phyloP scores from a whole-genome alignment of 2,797 vertebrate species.

The Sylvilagus floridanus region DNA sequence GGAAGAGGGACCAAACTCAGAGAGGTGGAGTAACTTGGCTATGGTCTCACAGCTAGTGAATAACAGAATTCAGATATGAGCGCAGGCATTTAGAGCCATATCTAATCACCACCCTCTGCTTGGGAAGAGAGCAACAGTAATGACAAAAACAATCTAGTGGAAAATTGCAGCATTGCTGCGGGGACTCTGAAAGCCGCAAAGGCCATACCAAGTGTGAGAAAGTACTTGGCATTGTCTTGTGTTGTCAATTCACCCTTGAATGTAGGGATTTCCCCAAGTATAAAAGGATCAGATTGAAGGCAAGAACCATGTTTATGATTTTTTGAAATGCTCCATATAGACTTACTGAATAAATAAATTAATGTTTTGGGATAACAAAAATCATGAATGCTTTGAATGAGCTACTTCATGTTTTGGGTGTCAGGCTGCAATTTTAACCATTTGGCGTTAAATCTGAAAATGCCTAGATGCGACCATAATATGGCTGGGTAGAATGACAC shows the following conservation, averaged over 20 bases:
- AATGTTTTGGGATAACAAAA: slow-evolving; percentile 31
- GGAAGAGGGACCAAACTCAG: not conserved
- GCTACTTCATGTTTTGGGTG: not conserved
- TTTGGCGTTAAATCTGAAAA: slow-evolving; percentile 43
- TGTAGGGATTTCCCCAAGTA: not conserved
- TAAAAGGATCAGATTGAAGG: slow-evolving; percentile 53
- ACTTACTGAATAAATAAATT: slow-evolving; percentile 49
- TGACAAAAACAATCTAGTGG: not conserved
- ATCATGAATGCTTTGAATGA: slow-evolving; percentile 42
- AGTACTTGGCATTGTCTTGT: not conserved
- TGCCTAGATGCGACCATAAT: not conserved
- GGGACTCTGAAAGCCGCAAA: not conserved
- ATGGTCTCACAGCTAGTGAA: slow-evolving; percentile 24
- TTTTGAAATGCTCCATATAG: slow-evolving; percentile 3
- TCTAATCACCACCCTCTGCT: not conserved
- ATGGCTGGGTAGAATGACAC: not conserved
- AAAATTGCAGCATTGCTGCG: not conserved
- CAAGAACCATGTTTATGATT: not conserved
- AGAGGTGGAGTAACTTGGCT: not conserved
- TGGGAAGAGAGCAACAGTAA: not conserved
- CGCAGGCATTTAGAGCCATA: not conserved
- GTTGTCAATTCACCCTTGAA: slow-evolving; percentile 1
- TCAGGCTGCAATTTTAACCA: slow-evolving; percentile 50
- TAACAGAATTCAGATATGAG: slow-evolving; percentile 2
- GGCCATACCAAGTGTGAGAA: not conserved